phyloP scores from a whole-genome alignment of 2,797 vertebrate genomes.

The Iguana delicatissima region DNA sequence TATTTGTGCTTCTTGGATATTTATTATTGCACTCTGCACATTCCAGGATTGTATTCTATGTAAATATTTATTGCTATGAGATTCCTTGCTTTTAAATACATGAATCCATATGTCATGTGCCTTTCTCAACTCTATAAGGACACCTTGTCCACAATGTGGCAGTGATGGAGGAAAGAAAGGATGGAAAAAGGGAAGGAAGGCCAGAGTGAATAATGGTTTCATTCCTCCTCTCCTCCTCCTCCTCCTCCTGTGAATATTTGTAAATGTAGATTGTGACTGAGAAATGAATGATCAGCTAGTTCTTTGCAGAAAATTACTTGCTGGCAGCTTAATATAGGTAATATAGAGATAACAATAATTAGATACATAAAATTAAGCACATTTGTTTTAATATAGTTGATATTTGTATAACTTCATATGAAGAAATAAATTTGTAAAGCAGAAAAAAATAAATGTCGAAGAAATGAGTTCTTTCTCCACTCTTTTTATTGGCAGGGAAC shows the following conservation, averaged over 20 bases:
- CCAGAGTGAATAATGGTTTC: background rate
- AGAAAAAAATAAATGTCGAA: slow-evolving; percentile 47
- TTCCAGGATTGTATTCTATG: background rate
- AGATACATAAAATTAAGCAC: accelerated
- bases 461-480: slow-evolving; percentile 16
- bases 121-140: background rate
- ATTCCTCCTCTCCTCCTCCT: background rate
- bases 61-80: background rate
- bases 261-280: background rate
- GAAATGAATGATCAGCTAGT: background rate
- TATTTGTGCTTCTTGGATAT: background rate
- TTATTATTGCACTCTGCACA: too few relatives aligned
- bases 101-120: background rate
- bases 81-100: background rate
- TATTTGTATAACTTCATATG: background rate
- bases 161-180: too few relatives aligned
- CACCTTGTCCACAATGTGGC: background rate
- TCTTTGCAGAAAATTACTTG: background rate
- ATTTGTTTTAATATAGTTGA: slow-evolving; percentile 29
- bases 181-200: background rate
- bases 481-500: slow-evolving; percentile 53
- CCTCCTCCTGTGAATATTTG: background rate
- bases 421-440: slow-evolving; percentile 9
- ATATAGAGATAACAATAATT: background rate
- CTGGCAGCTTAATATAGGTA: slow-evolving; percentile 20